Evolutionary conservation across 2,888 invertebrate genomes (phyloP).

Genomic region (Nomada ferruginata): DNA sequence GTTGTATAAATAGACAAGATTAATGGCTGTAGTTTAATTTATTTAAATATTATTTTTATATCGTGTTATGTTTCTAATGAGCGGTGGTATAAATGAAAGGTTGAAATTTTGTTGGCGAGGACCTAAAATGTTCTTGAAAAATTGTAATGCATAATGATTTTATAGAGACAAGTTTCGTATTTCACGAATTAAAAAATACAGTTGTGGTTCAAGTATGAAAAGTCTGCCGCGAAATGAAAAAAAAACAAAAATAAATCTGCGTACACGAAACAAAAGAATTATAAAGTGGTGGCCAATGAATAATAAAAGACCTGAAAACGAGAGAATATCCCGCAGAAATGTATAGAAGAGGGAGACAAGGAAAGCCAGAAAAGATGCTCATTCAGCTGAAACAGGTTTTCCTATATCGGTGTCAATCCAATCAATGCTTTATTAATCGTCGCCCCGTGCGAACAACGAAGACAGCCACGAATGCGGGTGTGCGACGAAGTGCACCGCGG

Average conservation of each 20-base stretch:
- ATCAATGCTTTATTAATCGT: conserved; percentile 83
- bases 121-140: not conserved
- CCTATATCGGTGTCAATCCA: conserved; percentile 82
- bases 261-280: conserved; percentile 10
- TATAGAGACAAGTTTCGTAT: not conserved
- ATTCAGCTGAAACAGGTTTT: conserved; percentile 76
- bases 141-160: not conserved
- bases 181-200: not conserved
- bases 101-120: too few relatives aligned
- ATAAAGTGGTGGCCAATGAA: conserved; percentile 25
- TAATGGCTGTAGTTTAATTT: too few relatives aligned
- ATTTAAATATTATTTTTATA: too few relatives aligned
- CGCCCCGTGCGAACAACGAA: conserved; percentile 74
- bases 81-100: not conserved
- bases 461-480: conserved; percentile 44
- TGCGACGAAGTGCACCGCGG: conserved; percentile 34
- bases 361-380: conserved; percentile 65
- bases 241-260: not conserved
- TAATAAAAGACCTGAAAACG: conserved; percentile 32
- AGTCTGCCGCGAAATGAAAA: too few relatives aligned
- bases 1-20: too few relatives aligned
- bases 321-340: not conserved
- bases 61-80: not conserved
- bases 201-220: not conserved
- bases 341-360: not conserved